phyloP scores from a whole-genome alignment of 2,888 invertebrate genomes.

The Cheilosia vernalis region DNA sequence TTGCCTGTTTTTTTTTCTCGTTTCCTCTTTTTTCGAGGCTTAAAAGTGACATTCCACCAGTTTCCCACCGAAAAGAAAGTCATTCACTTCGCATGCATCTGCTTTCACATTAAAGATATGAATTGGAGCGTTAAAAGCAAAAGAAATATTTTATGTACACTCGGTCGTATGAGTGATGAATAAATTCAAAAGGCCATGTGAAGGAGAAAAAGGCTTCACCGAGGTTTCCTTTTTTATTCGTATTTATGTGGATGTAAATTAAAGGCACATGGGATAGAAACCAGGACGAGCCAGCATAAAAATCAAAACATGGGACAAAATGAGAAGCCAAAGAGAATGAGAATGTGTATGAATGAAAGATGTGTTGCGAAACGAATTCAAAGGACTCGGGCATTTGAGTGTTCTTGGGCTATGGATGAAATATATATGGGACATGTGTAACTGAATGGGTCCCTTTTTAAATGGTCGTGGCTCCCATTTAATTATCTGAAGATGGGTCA shows the following conservation, averaged over 20 bases:
- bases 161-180: conserved; percentile 51
- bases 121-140: conserved; percentile 25
- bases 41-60: conserved; percentile 31
- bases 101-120: conserved; percentile 34
- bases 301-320: conserved; percentile 2
- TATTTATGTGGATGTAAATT: conserved; percentile 25
- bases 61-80: conserved; percentile 6
- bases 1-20: conserved; percentile 5
- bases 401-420: too few relatives aligned
- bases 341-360: conserved; percentile 15
- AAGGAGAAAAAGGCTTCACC: neutral
- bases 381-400: conserved; percentile 13
- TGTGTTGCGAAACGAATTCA: conserved; percentile 34
- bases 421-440: neutral
- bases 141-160: conserved; percentile 5
- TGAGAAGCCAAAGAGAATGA: conserved; percentile 13
- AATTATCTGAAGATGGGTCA: conserved; percentile 48
- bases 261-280: conserved; percentile 20
- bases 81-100: conserved; percentile 4
- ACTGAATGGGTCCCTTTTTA: conserved; percentile 4
- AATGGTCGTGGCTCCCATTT: conserved; percentile 31
- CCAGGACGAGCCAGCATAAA: conserved; percentile 20
- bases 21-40: neutral
- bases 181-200: conserved; percentile 22
- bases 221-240: neutral